Evolutionary conservation across 2,888 invertebrate species (phyloP).

Genomic region (Lasioglossum oenotherae): DNA sequence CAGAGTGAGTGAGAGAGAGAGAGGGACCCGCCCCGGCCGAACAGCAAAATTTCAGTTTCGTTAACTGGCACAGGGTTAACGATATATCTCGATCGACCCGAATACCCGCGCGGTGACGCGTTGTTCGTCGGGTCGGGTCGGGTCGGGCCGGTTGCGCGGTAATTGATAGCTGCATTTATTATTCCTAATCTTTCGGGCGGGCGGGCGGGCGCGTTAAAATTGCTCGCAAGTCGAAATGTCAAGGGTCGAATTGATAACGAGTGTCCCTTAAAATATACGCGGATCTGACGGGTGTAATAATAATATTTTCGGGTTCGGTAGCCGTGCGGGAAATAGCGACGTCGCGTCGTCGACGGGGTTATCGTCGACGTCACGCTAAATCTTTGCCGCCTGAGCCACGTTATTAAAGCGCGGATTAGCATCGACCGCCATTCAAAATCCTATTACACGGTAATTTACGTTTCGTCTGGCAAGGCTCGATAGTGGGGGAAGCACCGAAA

Average conservation of each 20-base stretch:
- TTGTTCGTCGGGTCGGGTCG: constrained; percentile 26
- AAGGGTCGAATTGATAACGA: not conserved
- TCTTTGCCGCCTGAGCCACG: constrained; percentile 45
- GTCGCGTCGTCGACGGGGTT: not conserved
- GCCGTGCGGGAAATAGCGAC: not conserved
- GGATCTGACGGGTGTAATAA: not conserved
- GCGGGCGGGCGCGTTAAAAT: not conserved
- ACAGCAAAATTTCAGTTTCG: constrained; percentile 15
- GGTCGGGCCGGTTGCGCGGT: not conserved
- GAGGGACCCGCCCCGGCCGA: not conserved
- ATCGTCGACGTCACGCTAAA: constrained; percentile 39
- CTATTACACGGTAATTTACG: constrained; percentile 62
- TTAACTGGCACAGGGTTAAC: constrained; percentile 30
- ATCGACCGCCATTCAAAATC: constrained; percentile 51
- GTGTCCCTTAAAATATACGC: not conserved
- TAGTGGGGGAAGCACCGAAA: not conserved
- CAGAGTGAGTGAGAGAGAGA: not conserved
- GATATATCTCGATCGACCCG: constrained; percentile 56
- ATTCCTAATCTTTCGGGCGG: constrained; percentile 1
- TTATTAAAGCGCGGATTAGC: constrained; percentile 54
- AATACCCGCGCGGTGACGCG: constrained; percentile 3
- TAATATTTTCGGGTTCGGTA: constrained; percentile 8
- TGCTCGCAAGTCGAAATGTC: not conserved
- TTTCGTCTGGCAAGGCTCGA: constrained; percentile 8
- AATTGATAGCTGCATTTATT: constrained; percentile 36